phyloP scores from a whole-genome alignment of 2,888 invertebrate species.

The Pyrgus malvae region DNA sequence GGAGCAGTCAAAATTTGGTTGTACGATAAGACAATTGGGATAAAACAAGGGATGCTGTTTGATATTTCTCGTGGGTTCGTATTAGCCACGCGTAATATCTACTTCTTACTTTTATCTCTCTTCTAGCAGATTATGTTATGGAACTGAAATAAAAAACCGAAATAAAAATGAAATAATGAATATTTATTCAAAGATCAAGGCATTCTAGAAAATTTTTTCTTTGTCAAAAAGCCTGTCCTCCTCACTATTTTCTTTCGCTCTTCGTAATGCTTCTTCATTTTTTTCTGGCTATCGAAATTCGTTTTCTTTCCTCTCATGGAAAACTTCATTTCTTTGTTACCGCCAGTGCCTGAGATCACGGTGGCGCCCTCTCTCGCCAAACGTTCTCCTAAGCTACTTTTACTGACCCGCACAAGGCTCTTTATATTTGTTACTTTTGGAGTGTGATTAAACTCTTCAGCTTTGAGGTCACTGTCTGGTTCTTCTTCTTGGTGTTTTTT shows the following conservation, averaged over 20 bases:
- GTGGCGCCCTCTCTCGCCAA: slow-evolving; percentile 82
- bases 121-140: too few relatives aligned
- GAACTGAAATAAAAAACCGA: neutral
- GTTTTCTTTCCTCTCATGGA: slow-evolving; percentile 81
- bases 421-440: slow-evolving; percentile 77
- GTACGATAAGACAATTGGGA: too few relatives aligned
- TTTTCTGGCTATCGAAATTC: slow-evolving; percentile 79
- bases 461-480: slow-evolving; percentile 42
- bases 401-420: slow-evolving; percentile 75
- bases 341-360: slow-evolving; percentile 79
- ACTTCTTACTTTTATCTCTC: too few relatives aligned
- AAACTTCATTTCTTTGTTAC: slow-evolving; percentile 92
- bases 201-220: slow-evolving; percentile 52
- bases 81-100: too few relatives aligned
- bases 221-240: slow-evolving; percentile 64
- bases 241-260: slow-evolving; percentile 85
- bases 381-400: slow-evolving; percentile 88
- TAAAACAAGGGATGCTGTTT: too few relatives aligned
- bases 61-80: too few relatives aligned
- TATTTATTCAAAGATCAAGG: slow-evolving; percentile 36
- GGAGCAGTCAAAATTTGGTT: too few relatives aligned
- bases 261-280: slow-evolving; percentile 85
- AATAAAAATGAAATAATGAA: neutral
- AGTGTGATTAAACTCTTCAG: slow-evolving; percentile 64
- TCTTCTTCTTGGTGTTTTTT: slow-evolving; percentile 50